These are phyloP conservation scores for Limanda limanda DNA, from an alignment of 2,113 vertebrate genomes.

Conservation along the genomic window DNA sequence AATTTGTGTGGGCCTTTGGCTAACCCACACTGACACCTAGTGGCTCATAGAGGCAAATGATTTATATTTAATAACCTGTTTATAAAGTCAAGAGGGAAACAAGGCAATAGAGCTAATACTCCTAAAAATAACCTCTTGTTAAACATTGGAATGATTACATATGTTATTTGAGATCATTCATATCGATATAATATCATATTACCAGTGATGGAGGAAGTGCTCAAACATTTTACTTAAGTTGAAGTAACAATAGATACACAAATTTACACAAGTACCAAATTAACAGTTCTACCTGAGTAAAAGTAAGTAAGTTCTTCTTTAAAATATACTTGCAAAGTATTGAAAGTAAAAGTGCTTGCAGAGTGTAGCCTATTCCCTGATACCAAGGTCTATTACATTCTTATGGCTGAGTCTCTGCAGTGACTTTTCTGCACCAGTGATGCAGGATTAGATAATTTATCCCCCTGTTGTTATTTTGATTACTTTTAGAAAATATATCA, in stretches of 20 bases:
- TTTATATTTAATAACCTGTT: not conserved
- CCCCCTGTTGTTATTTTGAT: too few relatives aligned
- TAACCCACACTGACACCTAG: slow-evolving; percentile 66
- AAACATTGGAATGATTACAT: slow-evolving; percentile 3
- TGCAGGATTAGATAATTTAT: too few relatives aligned
- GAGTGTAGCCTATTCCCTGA: too few relatives aligned
- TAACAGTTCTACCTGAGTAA: not conserved
- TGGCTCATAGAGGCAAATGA: slow-evolving; percentile 31
- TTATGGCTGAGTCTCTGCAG: too few relatives aligned
- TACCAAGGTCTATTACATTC: too few relatives aligned
- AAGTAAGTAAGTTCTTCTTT: not conserved
- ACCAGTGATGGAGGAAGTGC: not conserved
- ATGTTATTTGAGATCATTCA: not conserved
- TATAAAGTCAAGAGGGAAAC: not conserved
- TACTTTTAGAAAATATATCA: too few relatives aligned
- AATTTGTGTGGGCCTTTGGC: not conserved
- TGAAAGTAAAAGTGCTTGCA: too few relatives aligned
- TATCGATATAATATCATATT: not conserved
- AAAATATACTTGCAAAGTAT: not conserved
- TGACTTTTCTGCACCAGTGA: too few relatives aligned
- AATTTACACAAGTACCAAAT: not conserved
- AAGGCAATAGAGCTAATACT: not conserved
- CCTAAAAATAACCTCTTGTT: not conserved
- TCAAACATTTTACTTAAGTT: not conserved
- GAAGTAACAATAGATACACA: not conserved